Evolutionary conservation across 2,797 vertebrate genomes (phyloP), one percentile per base, ranked within the genome.

Genomic region (Gastrophryne carolinensis): DNA sequence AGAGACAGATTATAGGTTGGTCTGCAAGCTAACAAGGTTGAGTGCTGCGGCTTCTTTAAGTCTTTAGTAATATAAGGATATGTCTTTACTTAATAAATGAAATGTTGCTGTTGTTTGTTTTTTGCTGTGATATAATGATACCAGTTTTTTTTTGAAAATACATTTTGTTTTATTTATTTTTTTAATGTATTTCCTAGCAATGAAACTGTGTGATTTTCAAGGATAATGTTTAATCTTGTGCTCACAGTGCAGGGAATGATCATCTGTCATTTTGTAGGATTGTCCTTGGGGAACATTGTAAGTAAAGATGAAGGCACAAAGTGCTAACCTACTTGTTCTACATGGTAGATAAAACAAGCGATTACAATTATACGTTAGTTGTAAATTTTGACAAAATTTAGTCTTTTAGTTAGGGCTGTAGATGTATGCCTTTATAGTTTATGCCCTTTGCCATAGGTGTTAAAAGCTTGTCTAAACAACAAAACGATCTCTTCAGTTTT

Each of bases 211-310:
- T n/a, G n/a, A n/a, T n/a, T n/a, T 74, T 74, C 72, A 74, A 74
- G 72, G 72, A 67, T 74, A 74, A 67, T 58, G 72, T 74, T 66
- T 74, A 74, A 74, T 74, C 72, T 74, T 58, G 27, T 74, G 62
- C 67, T 74, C 72, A 52, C 53, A 74, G 61, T 74, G 53, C 62
- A 74, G 62, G 50, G 39, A 66, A 67, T 49, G 32, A 66, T 74
- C 72, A 74, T 74, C 72, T 24, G 72, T 74, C 72, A 74, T 44
- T 74, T 44, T 49, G 29, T 57, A 65, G 50, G 52, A 74, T 35
- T 9, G 62, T 74, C 72, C 72, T 74, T 74, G 72, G 72, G 53
- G 72, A 74, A 57, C 13, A 53, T 49, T 67, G 39, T 58, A 53
- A 74, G 53, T 66, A 66, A 74, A 65, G 53, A 74, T 74, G 72